Evolutionary conservation across 2,113 vertebrate species (phyloP).

Genomic region (Crotalus viridis): DNA sequence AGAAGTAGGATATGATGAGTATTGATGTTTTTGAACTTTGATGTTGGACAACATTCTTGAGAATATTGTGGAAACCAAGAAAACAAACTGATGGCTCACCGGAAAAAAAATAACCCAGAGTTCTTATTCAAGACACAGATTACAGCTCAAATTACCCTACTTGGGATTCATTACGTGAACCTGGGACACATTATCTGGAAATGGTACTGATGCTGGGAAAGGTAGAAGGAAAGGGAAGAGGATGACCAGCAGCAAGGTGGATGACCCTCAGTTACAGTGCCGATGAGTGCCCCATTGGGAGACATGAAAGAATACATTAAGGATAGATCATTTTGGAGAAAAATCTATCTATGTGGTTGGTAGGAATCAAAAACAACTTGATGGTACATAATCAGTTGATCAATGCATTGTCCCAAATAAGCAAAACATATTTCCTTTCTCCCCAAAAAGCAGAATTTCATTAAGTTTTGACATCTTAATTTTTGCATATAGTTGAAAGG

Average conservation of each 20-base stretch:
- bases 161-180: not conserved
- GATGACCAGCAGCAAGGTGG: not conserved
- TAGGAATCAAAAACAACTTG: not conserved
- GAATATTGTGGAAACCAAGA: not conserved
- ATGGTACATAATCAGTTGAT: not conserved
- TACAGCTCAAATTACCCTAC: not conserved
- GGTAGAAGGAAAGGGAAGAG: not conserved
- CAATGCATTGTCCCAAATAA: not conserved
- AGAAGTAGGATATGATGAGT: not conserved
- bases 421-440: not conserved
- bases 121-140: not conserved
- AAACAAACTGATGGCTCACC: not conserved
- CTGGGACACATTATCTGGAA: not conserved
- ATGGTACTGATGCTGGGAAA: not conserved
- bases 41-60: not conserved
- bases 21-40: not conserved
- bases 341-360: not conserved
- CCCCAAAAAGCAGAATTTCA: not conserved
- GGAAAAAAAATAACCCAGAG: not conserved
- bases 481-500: not conserved
- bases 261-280: not conserved
- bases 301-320: not conserved
- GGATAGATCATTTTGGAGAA: not conserved
- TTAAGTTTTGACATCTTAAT: not conserved
- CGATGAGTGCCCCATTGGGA: not conserved